Evolutionary conservation across 2,888 invertebrate species (phyloP), one percentile per base, ranked within the genome.

Genomic region (Brassicogethes aeneus): DNA sequence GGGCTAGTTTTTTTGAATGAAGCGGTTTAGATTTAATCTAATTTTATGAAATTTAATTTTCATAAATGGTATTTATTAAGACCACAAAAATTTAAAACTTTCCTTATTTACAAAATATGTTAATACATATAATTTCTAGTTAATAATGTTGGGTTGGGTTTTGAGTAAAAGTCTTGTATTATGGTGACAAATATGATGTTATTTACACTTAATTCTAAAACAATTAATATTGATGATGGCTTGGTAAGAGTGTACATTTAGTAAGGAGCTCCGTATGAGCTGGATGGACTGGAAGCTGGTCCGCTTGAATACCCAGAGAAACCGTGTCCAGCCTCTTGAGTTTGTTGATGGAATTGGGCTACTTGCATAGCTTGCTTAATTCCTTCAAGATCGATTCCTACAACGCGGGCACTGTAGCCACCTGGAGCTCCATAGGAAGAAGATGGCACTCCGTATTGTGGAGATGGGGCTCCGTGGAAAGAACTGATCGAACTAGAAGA

Each of bases 361-460:
- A 89, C 88, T 66, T 89, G 88, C 70, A 89, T 84, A 55, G 87
- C 88, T 59, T 87, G 88, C 59, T 85, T 84, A 60, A 88, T 84
- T 48, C 85, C 87, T 58, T 88, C 89, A 49, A 89, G 80, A 69
- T 86, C 82, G 68, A 89, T 82, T 52, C 88, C 89, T 53, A 87
- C 85, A 41, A 89, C 87, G 55, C 82, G 77, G 51, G 76, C 71
- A 42, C 60, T 56, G 47, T 67, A 64, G 60, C 66, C 70, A n/a
- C n/a, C n/a, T 60, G 68, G 82, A 48, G 73, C 82, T 46, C 82
- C 83, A 67, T 82, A 82, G 46, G 72, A 72, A 0, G 80, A 72
- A 36, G 80, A 79, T 43, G 84, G 83, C 40, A 71, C 80, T 42
- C 81, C 79, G 63, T 85, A 85, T 56, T 74, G 74, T 43, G 77